These are phyloP conservation scores for Rotaria socialis DNA, from an alignment of 2,888 invertebrate genomes.

Conservation along the genomic window DNA sequence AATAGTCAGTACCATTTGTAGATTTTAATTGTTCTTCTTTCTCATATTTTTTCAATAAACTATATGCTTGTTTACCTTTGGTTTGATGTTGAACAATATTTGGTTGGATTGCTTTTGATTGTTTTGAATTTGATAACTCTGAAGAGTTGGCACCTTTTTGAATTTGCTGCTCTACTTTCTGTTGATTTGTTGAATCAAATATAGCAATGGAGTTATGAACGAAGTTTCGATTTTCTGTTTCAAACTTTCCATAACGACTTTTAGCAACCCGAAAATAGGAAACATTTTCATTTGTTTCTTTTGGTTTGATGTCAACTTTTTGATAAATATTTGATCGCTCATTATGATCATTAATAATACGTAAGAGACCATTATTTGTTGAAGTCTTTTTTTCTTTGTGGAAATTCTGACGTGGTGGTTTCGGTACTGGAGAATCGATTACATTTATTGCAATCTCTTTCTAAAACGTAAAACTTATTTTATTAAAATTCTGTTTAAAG, in stretches of 20 bases:
- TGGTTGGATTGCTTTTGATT: background rate
- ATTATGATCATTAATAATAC: conserved; percentile 17
- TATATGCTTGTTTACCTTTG: conserved; percentile 15
- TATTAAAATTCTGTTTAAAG: background rate
- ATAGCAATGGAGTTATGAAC: background rate
- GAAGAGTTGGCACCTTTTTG: background rate
- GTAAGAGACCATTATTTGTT: background rate
- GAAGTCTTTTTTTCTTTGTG: background rate
- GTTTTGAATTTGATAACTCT: background rate
- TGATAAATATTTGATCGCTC: background rate
- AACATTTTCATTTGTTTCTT: conserved; percentile 8
- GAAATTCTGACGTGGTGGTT: background rate
- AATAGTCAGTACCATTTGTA: background rate
- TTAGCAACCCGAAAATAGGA: conserved; percentile 31
- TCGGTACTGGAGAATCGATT: background rate
- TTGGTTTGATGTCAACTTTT: background rate
- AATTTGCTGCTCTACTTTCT: background rate
- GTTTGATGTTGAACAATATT: background rate
- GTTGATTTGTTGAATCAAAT: conserved; percentile 3
- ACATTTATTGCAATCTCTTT: background rate
- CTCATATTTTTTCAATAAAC: background rate
- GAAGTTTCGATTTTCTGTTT: background rate
- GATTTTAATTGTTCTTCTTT: conserved; percentile 9
- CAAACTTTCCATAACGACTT: conserved; percentile 4
- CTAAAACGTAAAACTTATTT: background rate